A percentile compares a stretch with the other conserved stretches of the same genome.
Evolutionary conservation across 2,113 vertebrate species (phyloP).

Genomic region (Anoura caudifer): DNA sequence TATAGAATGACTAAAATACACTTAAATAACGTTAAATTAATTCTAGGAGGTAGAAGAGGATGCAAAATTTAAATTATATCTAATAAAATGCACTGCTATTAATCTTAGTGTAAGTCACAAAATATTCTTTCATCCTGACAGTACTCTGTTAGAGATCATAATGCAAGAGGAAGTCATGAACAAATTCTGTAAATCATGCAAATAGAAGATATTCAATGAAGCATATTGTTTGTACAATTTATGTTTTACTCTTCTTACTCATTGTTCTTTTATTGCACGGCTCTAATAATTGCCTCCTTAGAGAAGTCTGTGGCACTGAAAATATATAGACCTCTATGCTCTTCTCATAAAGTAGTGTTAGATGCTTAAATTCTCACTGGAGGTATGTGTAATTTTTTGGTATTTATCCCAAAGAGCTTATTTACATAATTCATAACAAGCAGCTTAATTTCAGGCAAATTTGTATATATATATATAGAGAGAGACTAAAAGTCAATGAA

Average conservation of each 20-base stretch:
- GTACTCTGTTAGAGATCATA: neutral
- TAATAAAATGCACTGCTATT: neutral
- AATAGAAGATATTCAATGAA: neutral
- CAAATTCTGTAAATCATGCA: neutral
- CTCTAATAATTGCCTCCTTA: neutral
- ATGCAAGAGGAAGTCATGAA: neutral
- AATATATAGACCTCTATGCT: neutral
- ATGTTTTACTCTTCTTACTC: neutral
- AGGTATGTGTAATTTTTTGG: constrained; percentile 10
- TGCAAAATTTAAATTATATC: neutral
- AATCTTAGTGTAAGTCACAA: neutral
- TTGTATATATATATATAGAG: neutral
- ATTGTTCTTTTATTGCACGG: neutral
- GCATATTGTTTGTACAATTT: neutral
- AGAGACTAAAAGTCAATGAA: constrained; percentile 52
- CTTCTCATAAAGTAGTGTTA: neutral
- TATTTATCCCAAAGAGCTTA: constrained; percentile 26
- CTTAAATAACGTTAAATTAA: neutral
- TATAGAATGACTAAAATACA: neutral
- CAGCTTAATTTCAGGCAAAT: constrained; percentile 45
- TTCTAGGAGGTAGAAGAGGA: neutral
- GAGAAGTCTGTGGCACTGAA: neutral
- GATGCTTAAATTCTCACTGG: neutral
- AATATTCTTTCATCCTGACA: neutral
- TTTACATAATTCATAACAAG: constrained; percentile 58